Evolutionary conservation across 2,797 vertebrate species (phyloP).

Genomic region (Semotilus atromaculatus): DNA sequence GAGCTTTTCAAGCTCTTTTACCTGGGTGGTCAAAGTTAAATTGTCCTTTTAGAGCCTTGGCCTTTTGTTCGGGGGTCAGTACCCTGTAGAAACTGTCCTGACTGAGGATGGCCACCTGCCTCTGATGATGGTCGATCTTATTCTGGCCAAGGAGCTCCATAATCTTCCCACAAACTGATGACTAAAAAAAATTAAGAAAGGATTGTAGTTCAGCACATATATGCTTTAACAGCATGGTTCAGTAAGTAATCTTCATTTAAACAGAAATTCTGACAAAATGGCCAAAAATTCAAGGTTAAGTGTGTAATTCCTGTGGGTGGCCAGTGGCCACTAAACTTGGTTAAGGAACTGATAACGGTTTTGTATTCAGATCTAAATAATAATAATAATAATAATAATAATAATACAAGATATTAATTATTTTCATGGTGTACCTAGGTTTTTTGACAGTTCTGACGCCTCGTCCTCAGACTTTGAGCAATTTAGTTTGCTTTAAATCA

Average conservation of each 20-base stretch:
- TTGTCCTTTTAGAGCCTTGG: constrained; percentile 86
- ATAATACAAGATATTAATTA: background rate
- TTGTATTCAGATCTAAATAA: background rate
- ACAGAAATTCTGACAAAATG: background rate
- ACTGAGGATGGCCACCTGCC: constrained; percentile 87
- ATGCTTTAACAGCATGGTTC: background rate
- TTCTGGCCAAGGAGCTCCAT: constrained; percentile 89
- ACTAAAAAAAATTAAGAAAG: constrained; percentile 67
- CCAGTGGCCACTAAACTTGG: background rate
- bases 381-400: background rate
- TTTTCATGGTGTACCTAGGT: background rate
- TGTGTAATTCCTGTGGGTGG: background rate
- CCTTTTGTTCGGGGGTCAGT: constrained; percentile 85
- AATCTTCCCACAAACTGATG: constrained; percentile 87
- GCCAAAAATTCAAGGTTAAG: background rate
- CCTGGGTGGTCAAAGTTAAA: constrained; percentile 91
- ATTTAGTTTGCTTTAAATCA: background rate
- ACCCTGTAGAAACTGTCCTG: constrained; percentile 89
- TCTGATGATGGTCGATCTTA: constrained; percentile 85
- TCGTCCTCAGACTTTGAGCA: background rate
- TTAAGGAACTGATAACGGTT: background rate
- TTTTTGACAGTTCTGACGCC: background rate
- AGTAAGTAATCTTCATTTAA: background rate
- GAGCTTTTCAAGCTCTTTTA: constrained; percentile 57
- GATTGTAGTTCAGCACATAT: background rate